Evolutionary conservation across 2,888 invertebrate genomes (phyloP), one percentile per base, ranked within the genome.

Genomic region (Pseudococcus jackbeardsleyi): DNA sequence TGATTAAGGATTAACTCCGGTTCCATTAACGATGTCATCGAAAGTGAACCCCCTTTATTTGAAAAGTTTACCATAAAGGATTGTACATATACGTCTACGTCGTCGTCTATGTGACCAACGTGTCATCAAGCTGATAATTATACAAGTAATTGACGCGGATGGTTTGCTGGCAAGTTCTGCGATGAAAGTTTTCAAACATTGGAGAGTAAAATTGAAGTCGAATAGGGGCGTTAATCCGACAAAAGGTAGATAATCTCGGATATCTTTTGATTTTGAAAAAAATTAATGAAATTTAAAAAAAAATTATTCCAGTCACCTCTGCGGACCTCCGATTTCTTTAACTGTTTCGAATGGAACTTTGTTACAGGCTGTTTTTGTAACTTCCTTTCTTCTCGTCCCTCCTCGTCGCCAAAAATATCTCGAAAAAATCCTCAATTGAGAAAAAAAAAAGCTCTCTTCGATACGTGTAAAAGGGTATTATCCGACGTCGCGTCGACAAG

Each of bases 1-100:
- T 72, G 68, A 72, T 72, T 72, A 72, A 72, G 68, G 68, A 72
- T 72, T 72, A 72, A 72, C 33, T 72, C 33, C 68, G 9, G 68
- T 72, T 72, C 68, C 68, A 72, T 72, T 72, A 72, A 33, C 68
- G 68, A 72, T 33, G 68, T 72, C 68, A 12, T 72, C 22, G 12
- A 33, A 72, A 72, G n/a, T 59, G 59, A 59, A 59, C 19, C 59
- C 59, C 19, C 26, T 33, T 59, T 19, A 59, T 59, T 59, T 59
- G 59, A 59, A 59, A 59, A 59, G 59, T 59, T 59, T 59, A 59
- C 59, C 59, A 59, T 59, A 19, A 59, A 59, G 19, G 59, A 59
- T 7, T 59, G 6, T 59, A 54, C 54, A 5, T 54, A 54, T 54
- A 54, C 54, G 9, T 46, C 46, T 46, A 54, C 54, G 54, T 54